These are phyloP conservation scores for Apodemia zela DNA, from an alignment of 2,888 invertebrate genomes.

Conservation along the genomic window DNA sequence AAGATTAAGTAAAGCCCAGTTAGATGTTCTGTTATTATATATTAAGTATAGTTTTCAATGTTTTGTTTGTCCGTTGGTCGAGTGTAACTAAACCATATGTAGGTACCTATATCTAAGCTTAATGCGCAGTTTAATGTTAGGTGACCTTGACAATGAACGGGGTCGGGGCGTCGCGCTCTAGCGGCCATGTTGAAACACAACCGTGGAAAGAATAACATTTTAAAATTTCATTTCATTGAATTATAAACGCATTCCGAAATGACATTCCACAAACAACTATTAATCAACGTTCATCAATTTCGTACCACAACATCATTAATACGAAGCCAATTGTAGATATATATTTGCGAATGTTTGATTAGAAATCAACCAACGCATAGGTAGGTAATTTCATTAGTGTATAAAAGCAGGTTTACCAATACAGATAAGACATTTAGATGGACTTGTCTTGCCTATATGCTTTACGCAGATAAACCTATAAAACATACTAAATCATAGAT, in stretches of 20 bases:
- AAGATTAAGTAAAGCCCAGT: too few relatives aligned
- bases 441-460: not conserved
- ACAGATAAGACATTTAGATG: not conserved
- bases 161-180: slow-evolving; percentile 65
- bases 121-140: slow-evolving; percentile 69
- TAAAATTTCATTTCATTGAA: slow-evolving; percentile 56
- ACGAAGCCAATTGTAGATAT: not conserved
- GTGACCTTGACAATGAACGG: slow-evolving; percentile 77
- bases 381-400: not conserved
- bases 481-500: too few relatives aligned
- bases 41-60: slow-evolving; percentile 14
- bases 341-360: not conserved
- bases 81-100: slow-evolving; percentile 20
- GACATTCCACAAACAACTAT: slow-evolving; percentile 20
- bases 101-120: slow-evolving; percentile 41
- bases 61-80: slow-evolving; percentile 23
- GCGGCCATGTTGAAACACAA: slow-evolving; percentile 62
- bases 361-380: not conserved
- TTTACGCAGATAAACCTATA: too few relatives aligned
- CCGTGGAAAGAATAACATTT: slow-evolving; percentile 53
- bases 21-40: too few relatives aligned
- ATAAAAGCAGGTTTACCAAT: not conserved
- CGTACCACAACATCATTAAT: not conserved
- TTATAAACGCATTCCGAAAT: slow-evolving; percentile 38
- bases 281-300: slow-evolving; percentile 7